Evolutionary conservation across 2,888 invertebrate species (phyloP).

Genomic region (Thyatira batis): DNA sequence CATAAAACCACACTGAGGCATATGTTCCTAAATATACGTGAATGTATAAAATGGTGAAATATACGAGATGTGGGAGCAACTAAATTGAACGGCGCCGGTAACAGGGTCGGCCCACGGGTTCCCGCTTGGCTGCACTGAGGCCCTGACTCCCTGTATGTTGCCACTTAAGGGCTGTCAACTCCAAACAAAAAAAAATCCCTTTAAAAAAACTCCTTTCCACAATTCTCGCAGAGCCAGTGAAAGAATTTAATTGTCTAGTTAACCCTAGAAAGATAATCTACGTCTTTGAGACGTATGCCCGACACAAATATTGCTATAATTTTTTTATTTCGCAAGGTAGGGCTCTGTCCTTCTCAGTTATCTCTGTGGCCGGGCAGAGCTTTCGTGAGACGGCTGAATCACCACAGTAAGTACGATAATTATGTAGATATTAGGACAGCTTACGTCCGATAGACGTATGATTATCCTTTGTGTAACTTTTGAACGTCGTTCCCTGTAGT

Average conservation of each 20-base stretch:
- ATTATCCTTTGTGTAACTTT: no score
- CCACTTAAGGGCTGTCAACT: constrained; percentile 23
- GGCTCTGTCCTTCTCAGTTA: no score
- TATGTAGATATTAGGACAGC: no score
- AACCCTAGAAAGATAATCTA: no score
- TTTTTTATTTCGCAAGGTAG: no score
- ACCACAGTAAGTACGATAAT: no score
- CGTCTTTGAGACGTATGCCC: no score
- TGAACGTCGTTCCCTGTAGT: no score
- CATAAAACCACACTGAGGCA: background rate
- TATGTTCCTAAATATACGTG: constrained; percentile 15
- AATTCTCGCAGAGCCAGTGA: background rate
- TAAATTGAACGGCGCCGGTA: constrained; percentile 48
- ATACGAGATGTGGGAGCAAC: constrained; percentile 27
- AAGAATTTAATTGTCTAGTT: background rate
- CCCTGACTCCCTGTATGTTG: constrained; percentile 12
- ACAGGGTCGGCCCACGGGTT: constrained; percentile 23
- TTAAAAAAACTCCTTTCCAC: background rate
- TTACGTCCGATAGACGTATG: no score
- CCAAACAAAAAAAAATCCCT: background rate
- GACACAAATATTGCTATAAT: no score
- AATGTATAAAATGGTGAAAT: constrained; percentile 35
- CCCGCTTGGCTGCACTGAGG: constrained; percentile 30
- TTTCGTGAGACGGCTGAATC: no score
- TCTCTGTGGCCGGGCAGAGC: no score